Evolutionary conservation across 1,140 invertebrate genomes (phyloP).

Genomic region (Zaprionus camerounensis): DNA sequence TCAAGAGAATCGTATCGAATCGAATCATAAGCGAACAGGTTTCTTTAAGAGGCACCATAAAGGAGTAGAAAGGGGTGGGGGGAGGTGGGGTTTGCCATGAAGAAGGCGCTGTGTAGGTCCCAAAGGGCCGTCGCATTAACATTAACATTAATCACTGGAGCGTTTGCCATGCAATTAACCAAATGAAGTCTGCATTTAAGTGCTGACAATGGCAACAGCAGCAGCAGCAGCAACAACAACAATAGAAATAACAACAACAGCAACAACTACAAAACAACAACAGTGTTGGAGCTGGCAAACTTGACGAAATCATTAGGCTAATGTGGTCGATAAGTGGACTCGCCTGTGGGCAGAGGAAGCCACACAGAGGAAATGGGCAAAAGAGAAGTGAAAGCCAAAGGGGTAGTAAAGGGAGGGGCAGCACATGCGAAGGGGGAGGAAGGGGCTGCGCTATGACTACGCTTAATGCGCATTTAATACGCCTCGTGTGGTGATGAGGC

Average conservation of each 20-base stretch:
- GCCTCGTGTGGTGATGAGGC: conserved; percentile 28
- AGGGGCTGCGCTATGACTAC: conserved; percentile 28
- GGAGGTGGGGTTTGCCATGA: not conserved
- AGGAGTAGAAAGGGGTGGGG: not conserved
- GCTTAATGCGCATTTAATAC: conserved; percentile 74
- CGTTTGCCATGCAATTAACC: conserved; percentile 80
- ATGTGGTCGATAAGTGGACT: conserved; percentile 77
- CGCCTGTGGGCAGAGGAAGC: conserved; percentile 50
- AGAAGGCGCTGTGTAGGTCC: conserved; percentile 28
- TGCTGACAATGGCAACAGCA: conserved; percentile 63
- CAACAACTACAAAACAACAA: not conserved
- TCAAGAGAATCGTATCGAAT: conserved; percentile 9
- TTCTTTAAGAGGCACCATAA: conserved; percentile 6
- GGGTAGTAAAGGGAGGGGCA: not conserved
- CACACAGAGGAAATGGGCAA: conserved; percentile 12
- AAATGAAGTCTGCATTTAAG: conserved; percentile 81
- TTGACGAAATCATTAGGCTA: conserved; percentile 77
- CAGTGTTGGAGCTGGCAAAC: conserved; percentile 33
- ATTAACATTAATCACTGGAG: conserved; percentile 74
- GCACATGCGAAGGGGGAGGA: too few species aligned
- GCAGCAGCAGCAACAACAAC: conserved; percentile 9
- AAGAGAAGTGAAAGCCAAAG: not conserved
- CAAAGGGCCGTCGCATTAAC: conserved; percentile 56
- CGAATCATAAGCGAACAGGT: conserved; percentile 36
- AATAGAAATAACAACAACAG: not conserved